Base-by-base conservation (phyloP, 1,140 invertebrate genomes). In the Planococcus citri region DNA sequence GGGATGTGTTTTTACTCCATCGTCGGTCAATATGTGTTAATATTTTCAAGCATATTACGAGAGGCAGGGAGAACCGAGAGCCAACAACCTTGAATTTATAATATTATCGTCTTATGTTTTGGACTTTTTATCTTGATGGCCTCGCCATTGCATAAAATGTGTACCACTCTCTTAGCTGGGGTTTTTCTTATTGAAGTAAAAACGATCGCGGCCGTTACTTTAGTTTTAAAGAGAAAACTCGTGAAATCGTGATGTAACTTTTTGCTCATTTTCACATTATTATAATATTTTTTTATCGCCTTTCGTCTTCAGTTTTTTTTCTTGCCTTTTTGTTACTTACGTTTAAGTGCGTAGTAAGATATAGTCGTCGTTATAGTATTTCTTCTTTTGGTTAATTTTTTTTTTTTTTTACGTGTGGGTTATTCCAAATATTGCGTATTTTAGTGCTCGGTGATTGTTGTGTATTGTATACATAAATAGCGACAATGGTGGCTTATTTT, bases 51-150 rank as follows among this genome's bases (percentile, higher is more conserved):
- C 17, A 58, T 58, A n/a, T 64, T 64, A 64, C 60, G 60, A 64
- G 3, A n/a, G n/a, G n/a, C n/a, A n/a, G n/a, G n/a, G n/a, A n/a
- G 22, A 25, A 51, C 6, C 41, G 25, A 64, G 60, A 64, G 60
- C 3, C 60, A 64, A 64, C 25, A 64, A 64, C 60, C 60, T 64
- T 64, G 60, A 64, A 64, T 64, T 64, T 64, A 64, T 64, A 64
- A 64, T 64, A 64, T 64, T 25, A 64, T 64, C 60, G 60, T 64
- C 60, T 64, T 64, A 25, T 64, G 60, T 64, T 64, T 64, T 64
- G 60, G 60, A 27, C 2, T 64, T 25, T 64, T 64, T 64, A 64
- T 64, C 60, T 64, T 64, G 60, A 64, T 64, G 60, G 60, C 60
- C 60, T 64, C 60, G 60, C 60, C 20, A 10, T 64, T 64, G 60